Evolutionary conservation across 2,113 vertebrate species (phyloP).

Genomic region (Sialia sialis): DNA sequence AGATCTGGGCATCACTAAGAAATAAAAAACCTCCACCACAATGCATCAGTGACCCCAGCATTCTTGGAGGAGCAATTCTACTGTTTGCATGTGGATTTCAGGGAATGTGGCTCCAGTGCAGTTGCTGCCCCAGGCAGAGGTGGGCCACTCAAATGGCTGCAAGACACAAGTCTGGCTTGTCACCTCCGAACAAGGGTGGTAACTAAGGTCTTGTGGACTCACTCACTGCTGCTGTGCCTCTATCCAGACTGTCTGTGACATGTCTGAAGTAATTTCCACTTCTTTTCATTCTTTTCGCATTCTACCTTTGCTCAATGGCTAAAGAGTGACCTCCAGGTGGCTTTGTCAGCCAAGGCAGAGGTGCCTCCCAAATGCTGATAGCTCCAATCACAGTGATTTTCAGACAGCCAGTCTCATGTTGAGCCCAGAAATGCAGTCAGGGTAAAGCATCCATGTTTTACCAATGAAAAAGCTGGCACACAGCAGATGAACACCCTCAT

Average conservation of each 20-base stretch:
- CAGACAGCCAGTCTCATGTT: neutral
- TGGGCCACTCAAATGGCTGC: neutral
- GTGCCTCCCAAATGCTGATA: neutral
- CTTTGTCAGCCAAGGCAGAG: neutral
- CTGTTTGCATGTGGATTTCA: neutral
- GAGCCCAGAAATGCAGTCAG: neutral
- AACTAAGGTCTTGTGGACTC: neutral
- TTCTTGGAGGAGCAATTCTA: neutral
- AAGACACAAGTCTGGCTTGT: neutral
- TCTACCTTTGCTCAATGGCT: neutral
- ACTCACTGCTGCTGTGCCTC: neutral
- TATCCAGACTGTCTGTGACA: accelerated
- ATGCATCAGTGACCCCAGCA: neutral
- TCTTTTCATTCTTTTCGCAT: neutral
- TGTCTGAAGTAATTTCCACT: neutral
- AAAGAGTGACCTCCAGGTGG: neutral
- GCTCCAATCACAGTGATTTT: neutral
- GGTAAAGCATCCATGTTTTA: neutral
- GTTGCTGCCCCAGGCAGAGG: neutral
- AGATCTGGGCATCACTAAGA: neutral
- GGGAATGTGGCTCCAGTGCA: neutral
- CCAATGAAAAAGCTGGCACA: neutral
- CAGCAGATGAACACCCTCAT: neutral
- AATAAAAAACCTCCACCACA: neutral
- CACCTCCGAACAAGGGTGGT: accelerated